Evolutionary conservation across 2,888 invertebrate genomes (phyloP), one percentile per base, ranked within the genome.

Genomic region (Frankliniella intonsa): DNA sequence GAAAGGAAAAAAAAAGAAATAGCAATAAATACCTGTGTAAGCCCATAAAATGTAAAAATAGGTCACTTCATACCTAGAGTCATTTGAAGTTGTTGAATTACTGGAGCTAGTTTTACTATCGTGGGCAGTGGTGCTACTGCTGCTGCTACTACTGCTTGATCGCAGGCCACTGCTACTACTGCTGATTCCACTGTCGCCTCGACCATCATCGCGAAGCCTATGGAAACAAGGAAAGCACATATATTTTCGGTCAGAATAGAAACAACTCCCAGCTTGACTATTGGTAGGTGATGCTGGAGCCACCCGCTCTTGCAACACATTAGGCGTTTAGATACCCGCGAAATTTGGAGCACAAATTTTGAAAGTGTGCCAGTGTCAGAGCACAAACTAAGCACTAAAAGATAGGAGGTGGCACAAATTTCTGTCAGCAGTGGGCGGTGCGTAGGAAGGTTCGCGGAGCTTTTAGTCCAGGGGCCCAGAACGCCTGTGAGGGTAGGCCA

Each of bases 31-130:
- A 38, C 38, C n/a, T n/a, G n/a, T n/a, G n/a, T n/a, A n/a, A n/a
- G n/a, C n/a, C n/a, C n/a, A n/a, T n/a, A 38, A 5, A 38, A 38
- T n/a, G n/a, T n/a, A 38, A 38, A 38, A 38, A 38, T 84, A 84
- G 84, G 84, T 82, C 84, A 84, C 50, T 90, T 90, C 86, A 89
- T 90, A 86, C 90, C 90, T 84, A 87, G 84, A 83, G 90, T 89
- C 84, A 86, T 85, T 80, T 87, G 87, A 85, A 88, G 89, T 87
- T 25, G 89, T 89, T 81, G 83, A 84, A 83, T 83, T 86, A 82
- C 84, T 85, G 22, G 83, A 84, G 82, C 84, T 85, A 25, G 84
- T 85, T 80, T 84, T 85, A 69, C 83, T 84, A 51, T 80, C n/a
- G 49, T 50, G 76, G 55, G n/a, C 22, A 80, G 49, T 11, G 81